Conservation (phyloP, 2,113 vertebrate genomes). For the Cairina moschata region DNA sequence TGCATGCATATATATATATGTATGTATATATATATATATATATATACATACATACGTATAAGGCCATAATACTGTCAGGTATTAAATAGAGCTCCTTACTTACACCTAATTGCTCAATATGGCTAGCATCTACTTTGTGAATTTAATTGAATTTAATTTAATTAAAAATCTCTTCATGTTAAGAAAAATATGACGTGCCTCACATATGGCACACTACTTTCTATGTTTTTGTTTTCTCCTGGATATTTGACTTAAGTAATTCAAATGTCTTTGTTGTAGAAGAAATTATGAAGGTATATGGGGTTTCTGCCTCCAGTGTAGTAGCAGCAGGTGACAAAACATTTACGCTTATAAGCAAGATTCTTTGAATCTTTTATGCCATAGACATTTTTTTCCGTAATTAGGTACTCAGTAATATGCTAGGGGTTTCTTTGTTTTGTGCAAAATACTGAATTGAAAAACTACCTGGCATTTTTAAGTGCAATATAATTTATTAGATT, state of each 20-base stretch:
- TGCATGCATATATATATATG: not conserved
- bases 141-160: not conserved
- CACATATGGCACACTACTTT: not conserved
- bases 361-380: not conserved
- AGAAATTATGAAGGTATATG: not conserved
- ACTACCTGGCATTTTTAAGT: not conserved
- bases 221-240: not conserved
- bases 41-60: not conserved
- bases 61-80: not conserved
- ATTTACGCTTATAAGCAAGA: not conserved
- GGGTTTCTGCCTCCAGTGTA: not conserved
- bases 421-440: not conserved
- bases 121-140: not conserved
- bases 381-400: not conserved
- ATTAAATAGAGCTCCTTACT: not conserved
- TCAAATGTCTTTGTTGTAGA: not conserved
- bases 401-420: not conserved
- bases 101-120: not conserved
- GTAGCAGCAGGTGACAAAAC: not conserved
- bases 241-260: not conserved
- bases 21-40: not conserved
- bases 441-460: not conserved
- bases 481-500: not conserved
- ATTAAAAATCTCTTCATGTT: not conserved
- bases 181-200: not conserved